Base-by-base conservation (phyloP, 1,140 invertebrate genomes). In the Ladona fulva region DNA sequence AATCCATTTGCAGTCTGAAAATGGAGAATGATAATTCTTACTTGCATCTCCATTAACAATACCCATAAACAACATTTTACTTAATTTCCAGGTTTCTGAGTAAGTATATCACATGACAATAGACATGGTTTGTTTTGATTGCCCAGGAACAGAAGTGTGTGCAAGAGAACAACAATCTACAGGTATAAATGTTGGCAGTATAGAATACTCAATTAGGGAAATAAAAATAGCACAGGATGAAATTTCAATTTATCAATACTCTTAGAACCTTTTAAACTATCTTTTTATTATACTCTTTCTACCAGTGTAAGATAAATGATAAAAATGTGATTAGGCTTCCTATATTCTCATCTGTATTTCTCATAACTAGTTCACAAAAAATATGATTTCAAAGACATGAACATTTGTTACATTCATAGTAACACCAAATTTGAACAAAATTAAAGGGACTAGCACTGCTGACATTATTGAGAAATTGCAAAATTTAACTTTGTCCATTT, bases 321-420 rank as follows among this genome's bases (percentile, higher is more conserved):
- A 66, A 37, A 37, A 66, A 66, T 66, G 52, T 66, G 52, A 66
- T 66, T 66, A 66, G 16, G n/a, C 52, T 66, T 22, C 52, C 14
- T 66, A 66, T 22, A 22, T 66, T 66, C 52, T 22, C 14, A 66
- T 66, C 52, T 66, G 52, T 66, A 19, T 66, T 66, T 19, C 52
- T 66, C n/a, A 22, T 66, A 66, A 66, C 52, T 66, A 66, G 52
- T 22, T 66, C 52, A 66, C 52, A 66, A 66, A 66, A 66, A 66
- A 66, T 66, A 66, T 37, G 29, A 37, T 66, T 22, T 66, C 52
- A 66, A 66, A 66, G n/a, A 22, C 52, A 66, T 66, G 52, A 66
- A 66, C 16, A 66, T 16, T 66, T 66, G 52, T 66, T 66, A 66
- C 52, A 66, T 66, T 66, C 14, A 66, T 22, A 66, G 52, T 66